A percentile compares a stretch with the other conserved stretches of the same genome.
These are phyloP conservation scores for Hoplostethus atlanticus DNA, from an alignment of 2,797 vertebrate genomes.

Conservation along the genomic window DNA sequence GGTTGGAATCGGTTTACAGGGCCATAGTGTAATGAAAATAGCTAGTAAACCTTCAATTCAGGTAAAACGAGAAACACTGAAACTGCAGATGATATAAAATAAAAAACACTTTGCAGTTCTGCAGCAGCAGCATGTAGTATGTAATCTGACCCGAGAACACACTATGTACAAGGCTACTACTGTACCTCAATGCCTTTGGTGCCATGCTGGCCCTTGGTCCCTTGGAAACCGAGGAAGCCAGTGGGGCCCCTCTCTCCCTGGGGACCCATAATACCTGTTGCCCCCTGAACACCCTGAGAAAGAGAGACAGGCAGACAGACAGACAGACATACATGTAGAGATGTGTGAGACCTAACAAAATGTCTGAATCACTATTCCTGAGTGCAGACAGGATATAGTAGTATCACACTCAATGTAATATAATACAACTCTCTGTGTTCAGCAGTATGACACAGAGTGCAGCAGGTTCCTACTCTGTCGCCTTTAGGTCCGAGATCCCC, in stretches of 20 bases:
- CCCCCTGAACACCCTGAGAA: slow-evolving; percentile 82
- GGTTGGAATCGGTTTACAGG: no score
- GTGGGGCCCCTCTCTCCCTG: slow-evolving; percentile 85
- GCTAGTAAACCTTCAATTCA: no score
- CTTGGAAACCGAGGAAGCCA: slow-evolving; percentile 86
- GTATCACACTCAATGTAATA: neutral
- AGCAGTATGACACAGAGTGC: slow-evolving; percentile 7
- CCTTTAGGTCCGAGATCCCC: slow-evolving; percentile 88
- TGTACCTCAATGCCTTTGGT: slow-evolving; percentile 81
- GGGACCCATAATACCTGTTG: slow-evolving; percentile 80
- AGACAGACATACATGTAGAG: neutral
- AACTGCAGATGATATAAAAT: no score
- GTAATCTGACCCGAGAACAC: neutral
- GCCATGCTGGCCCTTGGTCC: slow-evolving; percentile 83
- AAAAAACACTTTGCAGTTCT: no score
- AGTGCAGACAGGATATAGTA: no score
- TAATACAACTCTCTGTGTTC: neutral
- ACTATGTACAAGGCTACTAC: no score
- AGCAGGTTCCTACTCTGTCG: slow-evolving; percentile 79
- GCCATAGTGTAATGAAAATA: no score
- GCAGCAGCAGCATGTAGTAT: neutral
- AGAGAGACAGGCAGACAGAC: slow-evolving; percentile 21
- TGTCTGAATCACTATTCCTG: no score
- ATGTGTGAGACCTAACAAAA: neutral
- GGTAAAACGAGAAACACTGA: no score